A percentile compares a stretch with the other conserved stretches of the same genome.
Conservation (phyloP, 2,797 vertebrate genomes). For the Eulemur albifrons region DNA sequence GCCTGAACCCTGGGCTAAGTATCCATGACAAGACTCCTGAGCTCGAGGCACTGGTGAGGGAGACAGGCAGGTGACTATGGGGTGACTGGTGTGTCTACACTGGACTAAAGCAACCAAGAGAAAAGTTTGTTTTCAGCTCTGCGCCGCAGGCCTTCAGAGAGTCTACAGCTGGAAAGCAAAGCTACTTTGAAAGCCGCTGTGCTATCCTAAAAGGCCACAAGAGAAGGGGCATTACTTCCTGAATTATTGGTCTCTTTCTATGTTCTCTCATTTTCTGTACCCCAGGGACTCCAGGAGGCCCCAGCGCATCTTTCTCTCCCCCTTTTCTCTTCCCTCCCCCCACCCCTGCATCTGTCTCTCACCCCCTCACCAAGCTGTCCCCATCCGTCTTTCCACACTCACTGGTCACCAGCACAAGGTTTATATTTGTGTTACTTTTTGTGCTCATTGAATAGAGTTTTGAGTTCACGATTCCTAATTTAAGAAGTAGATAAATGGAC, state of each 20-base stretch:
- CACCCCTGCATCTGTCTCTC: accelerated
- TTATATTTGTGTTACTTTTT: neutral
- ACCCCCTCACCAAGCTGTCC: neutral
- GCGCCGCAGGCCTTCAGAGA: neutral
- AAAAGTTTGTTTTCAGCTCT: neutral
- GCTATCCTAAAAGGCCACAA: neutral
- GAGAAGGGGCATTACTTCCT: no score
- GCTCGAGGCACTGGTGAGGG: neutral
- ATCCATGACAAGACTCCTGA: neutral
- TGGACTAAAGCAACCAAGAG: neutral
- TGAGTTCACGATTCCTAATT: neutral
- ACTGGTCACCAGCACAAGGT: neutral
- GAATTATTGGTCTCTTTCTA: neutral
- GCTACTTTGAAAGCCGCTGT: neutral
- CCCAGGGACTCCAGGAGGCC: neutral
- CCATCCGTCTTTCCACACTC: neutral
- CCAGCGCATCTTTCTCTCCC: no score
- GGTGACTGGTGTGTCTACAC: no score
- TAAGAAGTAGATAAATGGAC: neutral
- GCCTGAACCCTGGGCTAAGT: neutral
- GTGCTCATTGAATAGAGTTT: neutral
- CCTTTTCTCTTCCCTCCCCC: neutral
- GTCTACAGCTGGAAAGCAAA: neutral
- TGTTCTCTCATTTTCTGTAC: neutral
- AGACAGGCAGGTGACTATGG: neutral